Evolutionary conservation across 2,888 invertebrate species (phyloP), one percentile per base, ranked within the genome.

Genomic region (Opisthograptis luteolata): DNA sequence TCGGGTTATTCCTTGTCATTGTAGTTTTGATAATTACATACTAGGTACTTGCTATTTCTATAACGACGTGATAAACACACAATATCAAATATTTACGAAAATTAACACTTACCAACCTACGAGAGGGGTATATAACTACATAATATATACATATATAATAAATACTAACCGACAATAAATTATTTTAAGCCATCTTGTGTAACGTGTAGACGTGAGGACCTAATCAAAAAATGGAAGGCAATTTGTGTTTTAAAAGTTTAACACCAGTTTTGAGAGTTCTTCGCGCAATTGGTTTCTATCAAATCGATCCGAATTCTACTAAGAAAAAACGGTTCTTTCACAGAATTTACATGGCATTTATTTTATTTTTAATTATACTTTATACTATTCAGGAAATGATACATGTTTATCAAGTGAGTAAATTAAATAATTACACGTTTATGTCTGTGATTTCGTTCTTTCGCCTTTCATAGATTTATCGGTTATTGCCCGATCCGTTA

Each of bases 341-440:
- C 36, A 58, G 52, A 1, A 45, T 64, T 8, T 82, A 74, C 41
- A 79, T 73, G 70, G 30, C 53, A 7, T 32, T 69, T 7, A 59
- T 70, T 27, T 60, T 79, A n/a, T 47, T 46, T 27, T 58, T 75
- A 8, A 59, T 73, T 28, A 36, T 68, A 8, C 10, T 81, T 2
- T 82, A 73, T 45, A 73, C 70, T 1, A 14, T 64, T 9, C 80
- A 81, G 49, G 78, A 81, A 56, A 67, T 70, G 2, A 44, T 81
- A 1, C 71, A 77, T 53, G 62, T 81, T 46, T 70, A 73, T 55
- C 60, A 71, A 60, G 55, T 59, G 43, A n/a, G 28, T 32, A 3
- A 1, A 2, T 1, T 3, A n/a, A 6, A 5, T 20, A 1, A 20
- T 20, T 2, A 2, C 20, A 2, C 5, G 5, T 5, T 5, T 17